Evolutionary conservation across 2,888 invertebrate genomes (phyloP).

Genomic region (Morpho helenor): DNA sequence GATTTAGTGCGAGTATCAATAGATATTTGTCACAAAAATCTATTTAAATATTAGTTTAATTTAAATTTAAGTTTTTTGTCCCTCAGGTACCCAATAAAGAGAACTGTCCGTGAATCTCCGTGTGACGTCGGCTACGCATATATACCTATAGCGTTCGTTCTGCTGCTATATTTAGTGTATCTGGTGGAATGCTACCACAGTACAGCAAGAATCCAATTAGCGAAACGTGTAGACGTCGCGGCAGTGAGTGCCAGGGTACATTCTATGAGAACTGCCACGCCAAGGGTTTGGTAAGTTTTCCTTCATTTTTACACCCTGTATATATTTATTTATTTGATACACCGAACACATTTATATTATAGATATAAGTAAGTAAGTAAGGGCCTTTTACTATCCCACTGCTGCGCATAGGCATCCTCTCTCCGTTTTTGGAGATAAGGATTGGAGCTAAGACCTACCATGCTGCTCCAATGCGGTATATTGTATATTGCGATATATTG

Average conservation of each 20-base stretch:
- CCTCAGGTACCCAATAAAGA: conserved; percentile 80
- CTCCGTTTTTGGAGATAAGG: too few species aligned
- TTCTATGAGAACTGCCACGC: conserved; percentile 83
- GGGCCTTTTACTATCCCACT: too few species aligned
- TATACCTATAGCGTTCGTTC: conserved; percentile 88
- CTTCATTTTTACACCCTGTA: background rate
- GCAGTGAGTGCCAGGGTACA: conserved; percentile 83
- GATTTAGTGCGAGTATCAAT: too few species aligned
- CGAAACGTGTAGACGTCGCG: conserved; percentile 81
- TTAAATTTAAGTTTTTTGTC: conserved; percentile 26
- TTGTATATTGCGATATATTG: too few species aligned
- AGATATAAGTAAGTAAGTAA: too few species aligned
- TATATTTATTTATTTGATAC: background rate
- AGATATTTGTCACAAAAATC: too few species aligned
- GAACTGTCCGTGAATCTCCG: conserved; percentile 83
- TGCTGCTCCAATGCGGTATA: too few species aligned
- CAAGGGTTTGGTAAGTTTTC: conserved; percentile 84
- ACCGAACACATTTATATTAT: too few species aligned
- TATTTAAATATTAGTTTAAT: too few species aligned
- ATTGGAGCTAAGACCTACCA: too few species aligned
- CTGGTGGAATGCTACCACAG: conserved; percentile 92
- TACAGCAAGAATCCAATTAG: conserved; percentile 84
- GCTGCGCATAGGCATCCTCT: too few species aligned
- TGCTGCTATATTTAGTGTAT: conserved; percentile 89
- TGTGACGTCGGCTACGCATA: conserved; percentile 91